A percentile compares a stretch with the other conserved stretches of the same genome.
phyloP scores from a whole-genome alignment of 2,113 vertebrate species.

The Australoheros scitulus region DNA sequence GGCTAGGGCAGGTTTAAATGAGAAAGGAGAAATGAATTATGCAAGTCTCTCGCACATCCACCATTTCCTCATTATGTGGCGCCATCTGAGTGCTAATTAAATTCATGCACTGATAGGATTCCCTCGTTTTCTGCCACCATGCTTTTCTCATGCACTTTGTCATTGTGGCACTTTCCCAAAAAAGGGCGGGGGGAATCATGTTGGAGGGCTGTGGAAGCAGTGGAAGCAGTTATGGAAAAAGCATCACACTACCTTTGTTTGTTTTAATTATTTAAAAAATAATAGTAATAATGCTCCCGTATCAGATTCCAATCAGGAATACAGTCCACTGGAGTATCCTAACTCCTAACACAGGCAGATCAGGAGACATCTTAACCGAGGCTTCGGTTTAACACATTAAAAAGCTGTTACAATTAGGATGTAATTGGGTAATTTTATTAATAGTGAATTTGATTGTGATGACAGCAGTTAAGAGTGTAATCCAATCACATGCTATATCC shows the following conservation, averaged over 20 bases:
- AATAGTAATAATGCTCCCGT: neutral
- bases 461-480: neutral
- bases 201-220: conserved; percentile 36
- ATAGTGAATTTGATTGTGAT: neutral
- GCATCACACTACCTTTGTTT: neutral
- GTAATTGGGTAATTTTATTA: neutral
- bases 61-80: conserved; percentile 76
- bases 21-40: conserved; percentile 72
- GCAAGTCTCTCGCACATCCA: conserved; percentile 70
- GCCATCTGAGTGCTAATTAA: conserved; percentile 84
- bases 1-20: conserved; percentile 50
- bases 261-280: neutral
- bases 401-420: neutral
- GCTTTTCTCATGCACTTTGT: conserved; percentile 80
- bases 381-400: neutral
- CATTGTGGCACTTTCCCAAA: conserved; percentile 82
- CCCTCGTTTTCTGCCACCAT: conserved; percentile 81
- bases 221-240: neutral
- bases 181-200: conserved; percentile 46
- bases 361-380: neutral
- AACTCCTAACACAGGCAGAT: neutral
- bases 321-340: neutral
- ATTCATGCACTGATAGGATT: conserved; percentile 83
- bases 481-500: neutral
- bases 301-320: neutral